Evolutionary conservation across 2,113 vertebrate species (phyloP).

Genomic region (Microtus richardsoni): DNA sequence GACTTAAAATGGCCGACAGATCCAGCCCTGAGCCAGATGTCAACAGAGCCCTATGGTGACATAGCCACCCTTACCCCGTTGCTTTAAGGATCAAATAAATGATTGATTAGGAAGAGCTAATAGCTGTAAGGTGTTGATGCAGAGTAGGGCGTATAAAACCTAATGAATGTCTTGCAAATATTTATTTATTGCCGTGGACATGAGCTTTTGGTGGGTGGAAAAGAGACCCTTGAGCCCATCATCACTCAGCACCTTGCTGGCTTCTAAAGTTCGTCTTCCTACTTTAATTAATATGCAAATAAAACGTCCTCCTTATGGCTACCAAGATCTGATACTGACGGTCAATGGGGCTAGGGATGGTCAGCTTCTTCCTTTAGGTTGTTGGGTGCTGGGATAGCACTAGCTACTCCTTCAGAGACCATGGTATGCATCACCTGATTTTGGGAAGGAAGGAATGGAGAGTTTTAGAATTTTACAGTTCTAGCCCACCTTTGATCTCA

Average conservation of each 20-base stretch:
- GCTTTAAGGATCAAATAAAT: constrained; percentile 14
- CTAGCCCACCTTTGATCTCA: not conserved
- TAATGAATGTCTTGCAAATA: constrained; percentile 19
- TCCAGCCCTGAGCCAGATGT: not conserved
- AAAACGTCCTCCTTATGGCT: not conserved
- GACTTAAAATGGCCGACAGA: constrained; percentile 69
- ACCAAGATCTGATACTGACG: not conserved
- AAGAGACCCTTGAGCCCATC: not conserved
- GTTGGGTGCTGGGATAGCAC: not conserved
- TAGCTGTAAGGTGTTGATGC: not conserved
- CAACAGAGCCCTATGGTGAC: not conserved
- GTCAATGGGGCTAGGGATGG: not conserved
- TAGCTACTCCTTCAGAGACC: constrained; percentile 20
- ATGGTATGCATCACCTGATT: not conserved
- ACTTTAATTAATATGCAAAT: not conserved
- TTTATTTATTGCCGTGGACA: constrained; percentile 35
- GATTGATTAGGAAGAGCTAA: constrained; percentile 6
- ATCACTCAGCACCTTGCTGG: not conserved
- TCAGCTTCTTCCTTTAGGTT: not conserved
- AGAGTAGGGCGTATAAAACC: constrained; percentile 21
- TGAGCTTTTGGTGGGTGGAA: constrained; percentile 11
- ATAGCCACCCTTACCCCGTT: not conserved
- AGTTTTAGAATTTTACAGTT: not conserved
- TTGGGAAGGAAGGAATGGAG: not conserved
- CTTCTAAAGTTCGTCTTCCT: constrained; percentile 1